phyloP scores from a whole-genome alignment of 1,140 invertebrate species.

The Cydia strobilella region DNA sequence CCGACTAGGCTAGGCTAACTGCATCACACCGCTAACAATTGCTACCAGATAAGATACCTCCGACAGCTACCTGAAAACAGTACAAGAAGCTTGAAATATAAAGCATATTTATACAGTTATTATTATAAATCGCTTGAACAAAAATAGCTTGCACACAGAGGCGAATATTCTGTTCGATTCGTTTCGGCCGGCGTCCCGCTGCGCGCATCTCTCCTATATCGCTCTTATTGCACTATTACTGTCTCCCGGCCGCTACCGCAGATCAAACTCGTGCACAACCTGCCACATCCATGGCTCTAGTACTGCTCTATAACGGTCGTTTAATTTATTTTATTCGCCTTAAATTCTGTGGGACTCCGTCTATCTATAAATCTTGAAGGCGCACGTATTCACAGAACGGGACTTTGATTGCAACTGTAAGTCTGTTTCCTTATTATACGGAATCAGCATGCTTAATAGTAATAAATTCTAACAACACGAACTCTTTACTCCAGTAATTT shows the following conservation, averaged over 20 bases:
- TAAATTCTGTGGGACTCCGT: conserved; percentile 27
- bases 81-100: not conserved
- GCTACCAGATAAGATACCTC: not conserved
- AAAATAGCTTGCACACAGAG: conserved; percentile 44
- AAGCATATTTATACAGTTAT: conserved; percentile 36
- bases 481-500: too few species aligned
- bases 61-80: not conserved
- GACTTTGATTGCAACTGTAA: conserved; percentile 15
- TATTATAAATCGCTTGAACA: conserved; percentile 57
- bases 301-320: conserved; percentile 35
- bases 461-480: not conserved
- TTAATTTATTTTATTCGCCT: conserved; percentile 37
- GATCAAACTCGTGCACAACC: conserved; percentile 57
- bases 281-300: conserved; percentile 48
- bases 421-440: not conserved
- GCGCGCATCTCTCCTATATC: conserved; percentile 57
- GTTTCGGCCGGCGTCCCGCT: conserved; percentile 49
- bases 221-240: conserved; percentile 59
- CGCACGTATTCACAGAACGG: conserved; percentile 24
- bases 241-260: conserved; percentile 55
- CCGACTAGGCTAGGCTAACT: not conserved
- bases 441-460: not conserved
- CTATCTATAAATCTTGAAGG: conserved; percentile 14
- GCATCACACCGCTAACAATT: not conserved
- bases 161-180: conserved; percentile 43